Evolutionary conservation across 2,797 vertebrate genomes (phyloP).

Genomic region (Petrocephalus sullivani): DNA sequence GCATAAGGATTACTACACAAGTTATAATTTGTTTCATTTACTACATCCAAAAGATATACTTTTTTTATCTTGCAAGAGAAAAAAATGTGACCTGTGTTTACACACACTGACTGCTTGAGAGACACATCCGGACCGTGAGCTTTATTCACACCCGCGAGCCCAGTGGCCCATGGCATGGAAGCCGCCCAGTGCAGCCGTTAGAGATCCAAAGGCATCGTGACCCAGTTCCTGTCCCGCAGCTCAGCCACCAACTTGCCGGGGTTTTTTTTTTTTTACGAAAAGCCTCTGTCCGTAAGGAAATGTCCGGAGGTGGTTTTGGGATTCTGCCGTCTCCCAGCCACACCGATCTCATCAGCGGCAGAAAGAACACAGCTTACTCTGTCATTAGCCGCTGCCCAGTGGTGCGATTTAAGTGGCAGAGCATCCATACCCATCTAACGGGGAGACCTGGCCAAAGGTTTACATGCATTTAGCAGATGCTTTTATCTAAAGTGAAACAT

Average conservation of each 20-base stretch:
- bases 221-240: not conserved
- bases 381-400: not conserved
- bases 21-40: conserved; percentile 58
- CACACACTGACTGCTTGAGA: not conserved
- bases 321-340: not conserved
- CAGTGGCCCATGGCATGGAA: conserved; percentile 27
- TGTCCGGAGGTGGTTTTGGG: not conserved
- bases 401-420: not conserved
- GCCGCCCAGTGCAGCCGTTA: not conserved
- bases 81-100: not conserved
- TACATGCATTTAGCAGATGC: not conserved
- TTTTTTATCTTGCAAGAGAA: not conserved
- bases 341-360: not conserved
- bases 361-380: not conserved
- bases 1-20: conserved; percentile 61
- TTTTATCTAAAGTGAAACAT: not conserved
- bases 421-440: not conserved
- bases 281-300: not conserved
- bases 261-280: not conserved
- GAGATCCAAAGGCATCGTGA: conserved; percentile 3
- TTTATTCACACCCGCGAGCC: conserved; percentile 31
- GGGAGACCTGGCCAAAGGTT: not conserved
- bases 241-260: not conserved
- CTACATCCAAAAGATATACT: conserved; percentile 37
- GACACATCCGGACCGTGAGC: conserved; percentile 44